These are phyloP conservation scores for Diplosoma virens DNA, from an alignment of 23 tunicate species.

Conservation along the genomic window DNA sequence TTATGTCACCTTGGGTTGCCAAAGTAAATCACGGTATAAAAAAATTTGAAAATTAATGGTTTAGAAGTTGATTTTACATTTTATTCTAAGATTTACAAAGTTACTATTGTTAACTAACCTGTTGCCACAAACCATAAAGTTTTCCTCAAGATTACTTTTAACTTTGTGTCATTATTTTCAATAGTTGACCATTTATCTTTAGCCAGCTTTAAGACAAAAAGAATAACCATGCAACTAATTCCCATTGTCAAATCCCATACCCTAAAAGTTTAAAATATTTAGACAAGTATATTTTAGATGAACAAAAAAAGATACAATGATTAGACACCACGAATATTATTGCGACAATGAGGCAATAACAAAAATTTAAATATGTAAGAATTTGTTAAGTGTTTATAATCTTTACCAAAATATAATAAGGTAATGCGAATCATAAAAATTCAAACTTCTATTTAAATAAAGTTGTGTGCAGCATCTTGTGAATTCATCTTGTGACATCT, in stretches of 20 bases:
- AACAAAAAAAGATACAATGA: no score
- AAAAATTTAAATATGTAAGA: no score
- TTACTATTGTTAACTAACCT: slow-evolving; percentile 15
- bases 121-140: slow-evolving; percentile 69
- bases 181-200: slow-evolving; percentile 43
- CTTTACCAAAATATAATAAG: background rate
- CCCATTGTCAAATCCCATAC: slow-evolving; percentile 63
- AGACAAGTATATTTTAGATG: background rate
- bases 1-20: no score
- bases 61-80: no score
- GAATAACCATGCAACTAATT: slow-evolving; percentile 44
- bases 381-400: background rate
- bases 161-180: slow-evolving; percentile 17
- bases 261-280: slow-evolving; percentile 3
- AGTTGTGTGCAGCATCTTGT: no score
- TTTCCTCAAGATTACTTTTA: slow-evolving; percentile 11
- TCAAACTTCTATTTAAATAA: no score
- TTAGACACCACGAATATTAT: no score
- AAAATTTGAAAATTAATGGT: no score
- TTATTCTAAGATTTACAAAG: background rate
- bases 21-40: no score
- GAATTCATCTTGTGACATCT: no score
- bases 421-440: no score
- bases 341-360: no score
- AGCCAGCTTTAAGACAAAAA: slow-evolving; percentile 42